Base-by-base conservation (phyloP, 2,113 vertebrate species). In the Tonatia bakeri region DNA sequence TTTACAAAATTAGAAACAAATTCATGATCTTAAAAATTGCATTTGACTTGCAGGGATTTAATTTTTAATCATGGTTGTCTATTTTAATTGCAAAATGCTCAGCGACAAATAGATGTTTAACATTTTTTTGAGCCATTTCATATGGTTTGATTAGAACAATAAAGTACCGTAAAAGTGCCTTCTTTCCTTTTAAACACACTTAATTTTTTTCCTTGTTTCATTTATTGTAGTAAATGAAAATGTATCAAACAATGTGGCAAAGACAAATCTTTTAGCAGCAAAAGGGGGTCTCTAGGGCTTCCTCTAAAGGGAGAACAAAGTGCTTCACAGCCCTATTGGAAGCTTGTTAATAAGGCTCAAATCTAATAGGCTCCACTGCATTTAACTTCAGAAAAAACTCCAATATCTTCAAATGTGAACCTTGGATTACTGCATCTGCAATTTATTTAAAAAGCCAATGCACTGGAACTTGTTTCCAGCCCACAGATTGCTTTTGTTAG, bases 381-480 rank as follows among this genome's bases (percentile, higher is more conserved):
- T 96, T 97, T 97, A 80, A 94, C 88, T 97, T 96, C 28, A 96
- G 67, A 96, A 96, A 94, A 95, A 97, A 38, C 7, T 2, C 84
- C 79, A 56, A 96, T 81, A 77, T 88, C 36, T 82, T 95, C 75
- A 92, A 45, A 97, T 94, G 61, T 43, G 38, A 98, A 95, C 3
- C 3, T 97, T 7, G n/a, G 47, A 96, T 97, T 97, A 97, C 33
- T 89, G 82, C 65, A 50, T 90, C 88, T 96, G 89, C 11, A 93
- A 43, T 79, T 50, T 96, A 43, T 82, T 95, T 96, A 80, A 76
- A 47, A n/a, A 96, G 28, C 19, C 5, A 96, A 16, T 77, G 79
- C 5, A 91, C 19, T 5, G 80, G 2, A 54, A 22, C 0, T 97
- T 50, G 52, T 92, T 94, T 59, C 67, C 7, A 94, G 3, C 24